Evolutionary conservation across 2,113 vertebrate genomes (phyloP).

Genomic region (Cathartes aura): DNA sequence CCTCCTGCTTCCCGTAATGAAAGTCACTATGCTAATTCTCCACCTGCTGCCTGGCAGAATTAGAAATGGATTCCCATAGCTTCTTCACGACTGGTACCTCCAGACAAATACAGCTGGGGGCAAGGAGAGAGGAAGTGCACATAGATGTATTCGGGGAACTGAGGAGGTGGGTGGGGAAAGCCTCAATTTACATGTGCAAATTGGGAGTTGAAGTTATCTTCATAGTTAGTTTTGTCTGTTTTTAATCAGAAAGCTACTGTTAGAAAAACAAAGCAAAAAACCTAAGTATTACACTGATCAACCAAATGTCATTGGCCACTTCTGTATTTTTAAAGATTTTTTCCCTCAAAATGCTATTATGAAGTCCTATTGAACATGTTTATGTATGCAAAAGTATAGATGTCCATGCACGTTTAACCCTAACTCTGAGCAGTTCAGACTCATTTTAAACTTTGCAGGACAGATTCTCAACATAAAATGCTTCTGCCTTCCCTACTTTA

Average conservation of each 20-base stretch:
- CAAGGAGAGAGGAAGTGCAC: not conserved
- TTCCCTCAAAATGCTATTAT: not conserved
- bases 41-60: not conserved
- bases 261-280: not conserved
- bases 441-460: not conserved
- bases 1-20: not conserved
- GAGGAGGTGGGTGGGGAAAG: not conserved
- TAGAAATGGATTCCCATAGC: not conserved
- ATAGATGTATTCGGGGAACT: not conserved
- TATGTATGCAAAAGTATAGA: not conserved
- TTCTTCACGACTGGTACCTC: not conserved
- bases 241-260: not conserved
- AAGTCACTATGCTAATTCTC: slow-evolving; percentile 26
- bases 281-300: not conserved
- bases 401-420: not conserved
- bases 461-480: not conserved
- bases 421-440: not conserved
- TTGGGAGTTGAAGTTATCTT: not conserved
- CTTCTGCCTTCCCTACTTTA: not conserved
- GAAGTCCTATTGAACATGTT: not conserved
- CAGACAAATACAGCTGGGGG: not conserved
- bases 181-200: not conserved
- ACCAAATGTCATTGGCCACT: not conserved
- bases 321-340: not conserved
- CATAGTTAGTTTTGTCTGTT: not conserved